Percentiles rank a stretch among this genome's conserved stretches.
phyloP scores from a whole-genome alignment of 2,888 invertebrate species.

The Pheosia tremula region DNA sequence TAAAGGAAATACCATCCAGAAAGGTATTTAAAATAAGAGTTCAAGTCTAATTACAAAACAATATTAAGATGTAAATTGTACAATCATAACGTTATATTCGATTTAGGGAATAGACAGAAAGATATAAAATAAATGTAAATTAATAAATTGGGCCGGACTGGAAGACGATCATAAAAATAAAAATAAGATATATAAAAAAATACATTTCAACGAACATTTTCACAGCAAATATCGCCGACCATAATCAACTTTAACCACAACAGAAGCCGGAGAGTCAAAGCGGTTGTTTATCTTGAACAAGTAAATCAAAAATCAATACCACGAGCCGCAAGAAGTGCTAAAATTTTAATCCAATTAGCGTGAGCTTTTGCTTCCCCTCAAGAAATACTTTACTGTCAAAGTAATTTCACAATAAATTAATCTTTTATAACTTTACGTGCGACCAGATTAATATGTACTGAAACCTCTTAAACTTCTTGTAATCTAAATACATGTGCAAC shows the following conservation, averaged over 20 bases:
- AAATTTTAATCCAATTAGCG: slow-evolving; percentile 77
- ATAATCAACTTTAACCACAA: neutral
- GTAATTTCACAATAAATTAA: slow-evolving; percentile 69
- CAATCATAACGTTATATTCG: too few species aligned
- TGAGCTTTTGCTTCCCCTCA: slow-evolving; percentile 50
- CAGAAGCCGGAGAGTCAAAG: slow-evolving; percentile 1
- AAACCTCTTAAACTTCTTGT: too few species aligned
- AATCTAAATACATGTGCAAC: too few species aligned
- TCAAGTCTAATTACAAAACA: too few species aligned
- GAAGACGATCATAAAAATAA: too few species aligned
- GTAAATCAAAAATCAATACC: slow-evolving; percentile 64
- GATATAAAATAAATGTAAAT: too few species aligned
- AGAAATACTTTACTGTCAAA: slow-evolving; percentile 51
- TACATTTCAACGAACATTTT: neutral
- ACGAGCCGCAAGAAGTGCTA: slow-evolving; percentile 60
- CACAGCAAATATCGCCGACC: neutral
- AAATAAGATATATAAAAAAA: neutral
- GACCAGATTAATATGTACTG: neutral
- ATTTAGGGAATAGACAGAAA: too few species aligned
- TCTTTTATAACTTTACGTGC: slow-evolving; percentile 37
- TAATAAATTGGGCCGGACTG: too few species aligned
- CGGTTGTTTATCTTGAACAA: slow-evolving; percentile 29
- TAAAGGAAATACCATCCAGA: too few species aligned
- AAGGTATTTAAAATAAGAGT: too few species aligned
- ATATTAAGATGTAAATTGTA: too few species aligned